phyloP scores from a whole-genome alignment of 1,140 invertebrate species.

The Phymastichus coffea region DNA sequence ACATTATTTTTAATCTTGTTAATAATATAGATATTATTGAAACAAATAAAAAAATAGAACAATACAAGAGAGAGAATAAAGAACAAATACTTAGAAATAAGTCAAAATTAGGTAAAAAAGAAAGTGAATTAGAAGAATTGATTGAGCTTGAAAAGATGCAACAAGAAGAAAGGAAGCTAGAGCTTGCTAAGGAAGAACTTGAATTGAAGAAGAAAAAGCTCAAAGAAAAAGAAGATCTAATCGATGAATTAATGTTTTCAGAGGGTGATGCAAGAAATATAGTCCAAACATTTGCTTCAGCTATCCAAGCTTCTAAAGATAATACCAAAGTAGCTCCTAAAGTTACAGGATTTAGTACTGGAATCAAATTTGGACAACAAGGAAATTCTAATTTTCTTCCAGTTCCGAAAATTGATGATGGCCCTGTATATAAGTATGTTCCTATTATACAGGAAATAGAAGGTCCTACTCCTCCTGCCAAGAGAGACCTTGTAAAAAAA shows the following conservation, averaged over 20 bases:
- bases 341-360: slow-evolving; percentile 75
- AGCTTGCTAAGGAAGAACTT: slow-evolving; percentile 65
- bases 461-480: slow-evolving; percentile 72
- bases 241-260: slow-evolving; percentile 93
- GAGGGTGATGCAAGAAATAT: slow-evolving; percentile 86
- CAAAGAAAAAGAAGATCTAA: slow-evolving; percentile 83
- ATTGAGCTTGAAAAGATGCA: slow-evolving; percentile 81
- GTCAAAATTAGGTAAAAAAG: slow-evolving; percentile 68
- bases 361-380: slow-evolving; percentile 72
- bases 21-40: slow-evolving; percentile 89
- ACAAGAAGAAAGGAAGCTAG: slow-evolving; percentile 65
- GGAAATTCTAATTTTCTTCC: slow-evolving; percentile 60
- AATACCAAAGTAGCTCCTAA: slow-evolving; percentile 61
- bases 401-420: slow-evolving; percentile 73
- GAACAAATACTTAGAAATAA: slow-evolving; percentile 89
- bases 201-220: slow-evolving; percentile 83
- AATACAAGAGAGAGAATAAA: slow-evolving; percentile 92
- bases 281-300: slow-evolving; percentile 77
- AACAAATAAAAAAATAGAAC: slow-evolving; percentile 89
- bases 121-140: slow-evolving; percentile 83
- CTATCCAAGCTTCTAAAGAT: slow-evolving; percentile 65
- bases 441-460: slow-evolving; percentile 61
- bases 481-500: slow-evolving; percentile 63
- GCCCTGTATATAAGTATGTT: slow-evolving; percentile 71
- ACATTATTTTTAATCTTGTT: slow-evolving; percentile 86